Percentiles rank a stretch among this genome's conserved stretches.
These are phyloP conservation scores for Drosophila acutilabella DNA, from an alignment of 2,888 invertebrate species.

Conservation along the genomic window DNA sequence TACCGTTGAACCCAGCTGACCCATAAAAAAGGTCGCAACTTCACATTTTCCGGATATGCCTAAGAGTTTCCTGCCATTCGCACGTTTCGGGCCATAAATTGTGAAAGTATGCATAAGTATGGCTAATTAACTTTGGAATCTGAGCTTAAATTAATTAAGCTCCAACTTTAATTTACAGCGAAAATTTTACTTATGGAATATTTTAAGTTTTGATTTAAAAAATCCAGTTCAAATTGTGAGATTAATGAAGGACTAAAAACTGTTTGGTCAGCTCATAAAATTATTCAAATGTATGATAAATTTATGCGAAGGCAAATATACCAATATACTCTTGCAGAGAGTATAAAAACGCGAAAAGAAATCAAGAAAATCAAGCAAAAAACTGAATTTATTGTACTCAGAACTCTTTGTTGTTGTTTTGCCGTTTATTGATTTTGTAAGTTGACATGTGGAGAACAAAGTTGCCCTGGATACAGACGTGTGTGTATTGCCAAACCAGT, in stretches of 20 bases:
- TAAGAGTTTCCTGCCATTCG: slow-evolving; percentile 6
- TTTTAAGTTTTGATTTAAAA: neutral
- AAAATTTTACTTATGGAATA: neutral
- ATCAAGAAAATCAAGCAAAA: neutral
- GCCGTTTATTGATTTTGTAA: slow-evolving; percentile 50
- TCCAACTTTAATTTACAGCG: neutral
- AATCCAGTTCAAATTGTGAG: neutral
- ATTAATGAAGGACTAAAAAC: neutral
- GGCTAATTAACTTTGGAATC: slow-evolving; percentile 15
- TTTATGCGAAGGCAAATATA: slow-evolving; percentile 5
- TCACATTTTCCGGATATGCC: slow-evolving; percentile 1
- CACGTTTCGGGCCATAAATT: slow-evolving; percentile 13
- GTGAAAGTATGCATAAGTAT: slow-evolving; percentile 15
- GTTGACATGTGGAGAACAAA: slow-evolving; percentile 47
- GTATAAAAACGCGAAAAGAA: neutral
- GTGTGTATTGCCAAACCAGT: slow-evolving; percentile 40
- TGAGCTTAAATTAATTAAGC: neutral
- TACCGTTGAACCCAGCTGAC: slow-evolving; percentile 57
- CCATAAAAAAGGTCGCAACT: slow-evolving; percentile 44
- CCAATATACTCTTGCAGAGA: too few species aligned
- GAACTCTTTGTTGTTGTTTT: slow-evolving; percentile 11
- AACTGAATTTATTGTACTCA: slow-evolving; percentile 6
- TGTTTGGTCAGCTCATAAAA: neutral
- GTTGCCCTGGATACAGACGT: slow-evolving; percentile 47
- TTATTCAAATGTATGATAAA: slow-evolving; percentile 5